Evolutionary conservation across 2,888 invertebrate species (phyloP), one percentile per base, ranked within the genome.

Genomic region (Ectemnius cavifrons): DNA sequence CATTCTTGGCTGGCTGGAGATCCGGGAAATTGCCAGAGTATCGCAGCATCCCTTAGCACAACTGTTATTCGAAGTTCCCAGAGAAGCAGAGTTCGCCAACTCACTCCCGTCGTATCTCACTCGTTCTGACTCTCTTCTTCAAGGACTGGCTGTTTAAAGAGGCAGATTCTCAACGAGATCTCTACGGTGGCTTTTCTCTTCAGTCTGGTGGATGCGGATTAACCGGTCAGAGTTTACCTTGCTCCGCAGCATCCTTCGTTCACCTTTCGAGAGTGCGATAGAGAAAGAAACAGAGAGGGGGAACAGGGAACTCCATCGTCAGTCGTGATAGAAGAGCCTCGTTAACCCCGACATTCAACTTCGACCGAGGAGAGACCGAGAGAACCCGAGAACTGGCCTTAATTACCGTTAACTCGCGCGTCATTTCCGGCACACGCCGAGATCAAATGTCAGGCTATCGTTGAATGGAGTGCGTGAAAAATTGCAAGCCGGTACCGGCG

Each of bases 161-260:
- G 62, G 65, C 6, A 46, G 57, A 11, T 61, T 58, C 13, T 27
- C 52, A 16, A 18, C 18, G 16, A 37, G 23, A 58, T 28, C 75
- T 61, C 58, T 37, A 71, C 63, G 52, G 23, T 59, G 62, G 67
- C 71, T 63, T 68, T 70, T 67, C 63, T 71, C 56, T 66, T 62
- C 56, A 61, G 28, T 63, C 65, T 62, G 57, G 56, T 64, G 69
- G 49, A 37, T 37, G 11, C 37, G 81, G 81, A 84, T 83, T 82
- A 82, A 74, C 76, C 65, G 72, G 70, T 76, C 70, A 63, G 23
- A 81, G 81, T 81, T 83, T 83, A 77, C 78, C 77, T 80, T 64
- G 74, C 67, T 68, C 74, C 67, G 70, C 67, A 70, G 73, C 84
- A 78, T 79, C 73, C 84, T 66, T 61, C 63, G 73, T 14, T 14